Evolutionary conservation across 2,113 vertebrate genomes (phyloP), one percentile per base, ranked within the genome.

Genomic region (Eira barbara): DNA sequence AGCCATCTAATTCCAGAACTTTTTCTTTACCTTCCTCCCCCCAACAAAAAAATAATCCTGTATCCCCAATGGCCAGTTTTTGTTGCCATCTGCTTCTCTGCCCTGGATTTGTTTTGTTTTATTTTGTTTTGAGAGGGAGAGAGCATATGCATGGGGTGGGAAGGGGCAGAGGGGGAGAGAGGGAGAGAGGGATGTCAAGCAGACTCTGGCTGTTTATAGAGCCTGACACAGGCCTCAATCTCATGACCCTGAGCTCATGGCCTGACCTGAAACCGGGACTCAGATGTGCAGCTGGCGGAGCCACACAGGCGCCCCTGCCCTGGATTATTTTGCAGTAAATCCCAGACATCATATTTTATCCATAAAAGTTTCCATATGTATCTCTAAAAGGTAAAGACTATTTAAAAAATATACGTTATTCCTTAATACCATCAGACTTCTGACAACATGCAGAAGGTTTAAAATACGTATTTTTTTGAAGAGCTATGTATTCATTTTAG

Each of bases 261-360:
- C 23, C 36, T 27, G 71, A 71, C 20, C 18, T 21, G 20, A 71
- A 39, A 71, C 69, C n/a, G 11, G 21, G n/a, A 23, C n/a, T 71
- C n/a, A 7, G 69, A 29, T 25, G 11, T 23, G 25, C 25, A 74
- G 13, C 73, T 3, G 25, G 15, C 25, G 15, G 73, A 74, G 25
- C 73, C 39, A 13, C 39, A 39, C 6, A 2, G 39, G 25, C 0
- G 5, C 36, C 71, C 21, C 34, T 69, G 18, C 34, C 67, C 18
- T 36, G 67, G 67, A 36, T 88, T 49, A 69, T 74, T 91, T 63
- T 94, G 39, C 80, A 90, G 73, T 52, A 94, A 86, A 57, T 45
- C 73, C 61, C 49, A 52, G 42, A 49, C 3, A 36, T 71, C 14
- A 20, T 59, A 78, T n/a, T 89, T 78, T 36, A 74, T 73, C 7